Conservation (phyloP, 2,888 invertebrate genomes). For the Orthonevra nobilis region DNA sequence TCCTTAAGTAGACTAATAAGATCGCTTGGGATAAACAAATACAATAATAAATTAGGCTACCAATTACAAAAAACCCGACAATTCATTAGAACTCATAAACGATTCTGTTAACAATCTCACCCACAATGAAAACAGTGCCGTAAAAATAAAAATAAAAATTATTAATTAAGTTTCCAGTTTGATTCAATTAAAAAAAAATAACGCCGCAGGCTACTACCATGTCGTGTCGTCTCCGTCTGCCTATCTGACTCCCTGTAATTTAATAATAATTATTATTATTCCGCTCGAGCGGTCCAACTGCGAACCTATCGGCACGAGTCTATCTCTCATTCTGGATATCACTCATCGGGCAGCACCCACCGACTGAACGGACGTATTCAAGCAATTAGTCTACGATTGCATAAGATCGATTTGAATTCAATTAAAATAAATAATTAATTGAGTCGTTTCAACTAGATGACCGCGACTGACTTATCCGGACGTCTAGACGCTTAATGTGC, state of each 20-base stretch:
- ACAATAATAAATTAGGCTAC: too few species aligned
- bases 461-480: background rate
- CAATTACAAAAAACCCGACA: too few species aligned
- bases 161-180: constrained; percentile 42
- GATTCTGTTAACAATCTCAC: too few species aligned
- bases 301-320: constrained; percentile 33
- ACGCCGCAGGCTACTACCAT: constrained; percentile 1
- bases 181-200: constrained; percentile 56
- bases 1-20: too few species aligned
- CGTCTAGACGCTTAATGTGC: constrained; percentile 16
- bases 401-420: constrained; percentile 45
- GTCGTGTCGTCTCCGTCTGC: background rate
- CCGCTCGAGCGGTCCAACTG: constrained; percentile 7
- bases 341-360: constrained; percentile 16
- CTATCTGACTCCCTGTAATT: background rate
- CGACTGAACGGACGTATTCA: constrained; percentile 22
- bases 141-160: constrained; percentile 31
- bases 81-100: too few species aligned
- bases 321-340: constrained; percentile 17
- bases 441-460: constrained; percentile 9
- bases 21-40: too few species aligned
- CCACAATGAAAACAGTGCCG: constrained; percentile 10
- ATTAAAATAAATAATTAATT: constrained; percentile 48
- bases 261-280: constrained; percentile 37
- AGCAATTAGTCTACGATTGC: constrained; percentile 42